Evolutionary conservation across 2,888 invertebrate species (phyloP), one percentile per base, ranked within the genome.

Genomic region (Zhengitettix transpicula): DNA sequence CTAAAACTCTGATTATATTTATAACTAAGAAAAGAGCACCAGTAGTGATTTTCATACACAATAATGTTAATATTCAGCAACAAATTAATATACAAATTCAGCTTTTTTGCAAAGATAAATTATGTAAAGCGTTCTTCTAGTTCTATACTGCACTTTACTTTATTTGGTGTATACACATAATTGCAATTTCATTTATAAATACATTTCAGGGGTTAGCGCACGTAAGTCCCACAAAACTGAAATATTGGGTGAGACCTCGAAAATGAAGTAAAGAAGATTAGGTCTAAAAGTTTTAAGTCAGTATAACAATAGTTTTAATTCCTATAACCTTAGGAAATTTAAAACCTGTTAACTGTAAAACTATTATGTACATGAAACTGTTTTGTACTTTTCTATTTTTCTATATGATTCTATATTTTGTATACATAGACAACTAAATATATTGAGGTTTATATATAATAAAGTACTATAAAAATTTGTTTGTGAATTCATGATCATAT

Each of bases 231-330:
- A 54, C 47, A 40, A 60, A 60, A 57, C 57, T 42, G 60, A 57
- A 42, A 42, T 60, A 60, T 54, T 60, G 60, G 60, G 42, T 57
- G 44, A 57, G 53, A 52, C 60, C 60, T 60, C 60, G 40, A n/a
- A 60, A 60, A 57, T 60, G 60, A 60, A 40, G 47, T 14, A 47
- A 47, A 47, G 47, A 47, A 47, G n/a, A 14, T 47, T 47, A 14
- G 47, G 47, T 47, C 47, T n/a, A 47, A 14, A n/a, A 47, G 12
- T 14, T 47, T 14, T 47, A 47, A 47, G 7, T 5, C 28, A 5
- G 28, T 28, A 28, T 28, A 28, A 28, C 28, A 28, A 28, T 28
- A 28, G 28, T 28, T 7, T 28, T 28, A 28, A 28, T 5, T 28
- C 28, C 28, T 28, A 28, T 28, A 7, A 28, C 28, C 7, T 28